Base-by-base conservation (phyloP, 2,113 vertebrate genomes). In the Grallaria varia region DNA sequence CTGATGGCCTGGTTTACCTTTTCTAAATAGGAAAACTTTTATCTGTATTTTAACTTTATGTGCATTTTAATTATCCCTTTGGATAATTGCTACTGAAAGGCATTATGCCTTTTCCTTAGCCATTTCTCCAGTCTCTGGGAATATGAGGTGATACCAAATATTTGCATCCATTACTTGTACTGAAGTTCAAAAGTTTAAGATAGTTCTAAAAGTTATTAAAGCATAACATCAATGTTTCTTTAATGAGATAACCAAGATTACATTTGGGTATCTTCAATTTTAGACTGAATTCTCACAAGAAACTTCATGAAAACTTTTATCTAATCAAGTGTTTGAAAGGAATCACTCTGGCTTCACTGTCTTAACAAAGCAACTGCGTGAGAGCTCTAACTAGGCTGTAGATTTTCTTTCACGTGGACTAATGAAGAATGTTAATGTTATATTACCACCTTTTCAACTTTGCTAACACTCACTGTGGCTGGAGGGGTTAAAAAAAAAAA, bases 1-100 rank as follows among this genome's bases (percentile, higher is more conserved):
- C 42, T 35, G 50, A 72, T 78, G 87, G 31, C 55, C 87, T 93
- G 68, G 40, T 88, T 94, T 95, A 81, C 22, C 27, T 88, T 50
- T 73, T 77, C 27, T 37, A 71, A n/a, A 77, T 16, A 86, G 22
- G 72, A 90, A 80, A n/a, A 3, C 24, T 53, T 89, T 71, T 8
- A 90, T 75, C 81, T 78, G 58, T 89, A 66, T 73, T 91, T 94
- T 53, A 76, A 90, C 18, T 88, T 91, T 60, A 76, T 5, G 10
- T 78, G 11, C 35, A 55, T 87, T 93, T 90, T 67, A 72, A 75
- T 75, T 81, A 92, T 93, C 18, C 4, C 4, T 93, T 74, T 74
- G 45, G 16, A 49, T 87, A 83, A 85, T 62, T 5, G 1, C n/a
- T 69, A 28, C 16, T 73, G 30, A 93, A 90, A 80, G 9, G 22